phyloP scores from a whole-genome alignment of 1,140 invertebrate species.

The Metaphire vulgaris region DNA sequence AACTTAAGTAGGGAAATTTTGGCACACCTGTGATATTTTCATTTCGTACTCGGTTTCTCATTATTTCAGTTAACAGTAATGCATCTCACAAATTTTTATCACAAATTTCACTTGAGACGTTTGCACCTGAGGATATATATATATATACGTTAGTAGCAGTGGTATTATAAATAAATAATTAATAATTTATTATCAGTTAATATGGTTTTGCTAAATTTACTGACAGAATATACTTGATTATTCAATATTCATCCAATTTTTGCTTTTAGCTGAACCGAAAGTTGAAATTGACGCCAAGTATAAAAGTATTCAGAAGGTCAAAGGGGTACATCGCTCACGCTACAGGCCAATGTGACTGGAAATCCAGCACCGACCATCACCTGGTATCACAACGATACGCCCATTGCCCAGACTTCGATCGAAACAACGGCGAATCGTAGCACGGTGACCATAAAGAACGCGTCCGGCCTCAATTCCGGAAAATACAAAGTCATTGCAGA shows the following conservation, averaged over 20 bases:
- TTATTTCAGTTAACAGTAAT: no score
- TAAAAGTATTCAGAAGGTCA: conserved; percentile 18
- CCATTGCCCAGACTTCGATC: conserved; percentile 42
- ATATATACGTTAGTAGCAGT: no score
- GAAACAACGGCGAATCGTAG: conserved; percentile 42
- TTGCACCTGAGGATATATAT: no score
- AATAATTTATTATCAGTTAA: background rate
- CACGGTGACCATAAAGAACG: conserved; percentile 45
- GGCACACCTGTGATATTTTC: no score
- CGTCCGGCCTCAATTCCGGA: conserved; percentile 41
- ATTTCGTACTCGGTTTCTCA: no score
- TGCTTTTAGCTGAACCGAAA: conserved; percentile 24
- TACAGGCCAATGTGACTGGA: conserved; percentile 63
- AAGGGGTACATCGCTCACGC: conserved; percentile 35
- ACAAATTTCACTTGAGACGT: no score
- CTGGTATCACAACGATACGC: conserved; percentile 74
- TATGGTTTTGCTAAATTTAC: no score
- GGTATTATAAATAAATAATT: no score
- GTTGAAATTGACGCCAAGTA: conserved; percentile 22
- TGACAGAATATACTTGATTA: no score
- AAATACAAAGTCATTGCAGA: conserved; percentile 46
- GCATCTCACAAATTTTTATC: no score
- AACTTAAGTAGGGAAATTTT: no score
- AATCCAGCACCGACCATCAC: conserved; percentile 82
- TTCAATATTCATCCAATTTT: no score